Conservation (phyloP, 1,140 invertebrate genomes). For the Drosophila watanabei region DNA sequence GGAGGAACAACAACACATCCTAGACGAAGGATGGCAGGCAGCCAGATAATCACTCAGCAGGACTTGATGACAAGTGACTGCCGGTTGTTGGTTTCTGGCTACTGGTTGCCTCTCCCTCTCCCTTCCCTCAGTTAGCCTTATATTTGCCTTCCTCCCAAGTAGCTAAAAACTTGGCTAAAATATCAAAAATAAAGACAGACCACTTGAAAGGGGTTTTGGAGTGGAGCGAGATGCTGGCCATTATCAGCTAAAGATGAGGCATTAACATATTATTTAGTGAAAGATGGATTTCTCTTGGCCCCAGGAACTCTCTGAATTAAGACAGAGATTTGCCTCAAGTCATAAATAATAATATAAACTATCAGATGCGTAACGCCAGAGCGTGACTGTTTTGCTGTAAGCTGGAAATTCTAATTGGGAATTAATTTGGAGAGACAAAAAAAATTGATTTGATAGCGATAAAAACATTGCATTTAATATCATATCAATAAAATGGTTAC, state of each 20-base stretch:
- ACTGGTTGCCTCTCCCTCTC: neutral
- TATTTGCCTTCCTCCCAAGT: constrained; percentile 45
- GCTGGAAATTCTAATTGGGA: too few species aligned
- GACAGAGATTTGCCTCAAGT: neutral
- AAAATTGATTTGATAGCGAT: too few species aligned
- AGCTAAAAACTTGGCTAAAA: constrained; percentile 33
- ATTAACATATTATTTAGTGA: constrained; percentile 2
- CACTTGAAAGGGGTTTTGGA: neutral
- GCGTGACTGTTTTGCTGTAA: too few species aligned
- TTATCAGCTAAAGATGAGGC: neutral
- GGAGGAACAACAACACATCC: constrained; percentile 13
- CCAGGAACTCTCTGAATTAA: neutral
- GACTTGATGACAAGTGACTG: constrained; percentile 67
- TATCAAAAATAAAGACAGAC: constrained; percentile 34
- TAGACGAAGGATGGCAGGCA: constrained; percentile 51
- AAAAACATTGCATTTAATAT: too few species aligned
- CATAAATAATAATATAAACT: neutral
- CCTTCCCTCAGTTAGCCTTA: constrained; percentile 15
- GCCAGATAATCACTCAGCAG: constrained; percentile 74
- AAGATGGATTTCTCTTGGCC: neutral
- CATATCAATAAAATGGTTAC: too few species aligned
- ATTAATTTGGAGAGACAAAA: too few species aligned
- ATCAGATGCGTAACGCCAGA: neutral
- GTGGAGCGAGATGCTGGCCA: neutral
- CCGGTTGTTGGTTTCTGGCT: constrained; percentile 23